These are phyloP conservation scores for Apodemia hepburni DNA, from an alignment of 2,888 invertebrate genomes.

Conservation along the genomic window DNA sequence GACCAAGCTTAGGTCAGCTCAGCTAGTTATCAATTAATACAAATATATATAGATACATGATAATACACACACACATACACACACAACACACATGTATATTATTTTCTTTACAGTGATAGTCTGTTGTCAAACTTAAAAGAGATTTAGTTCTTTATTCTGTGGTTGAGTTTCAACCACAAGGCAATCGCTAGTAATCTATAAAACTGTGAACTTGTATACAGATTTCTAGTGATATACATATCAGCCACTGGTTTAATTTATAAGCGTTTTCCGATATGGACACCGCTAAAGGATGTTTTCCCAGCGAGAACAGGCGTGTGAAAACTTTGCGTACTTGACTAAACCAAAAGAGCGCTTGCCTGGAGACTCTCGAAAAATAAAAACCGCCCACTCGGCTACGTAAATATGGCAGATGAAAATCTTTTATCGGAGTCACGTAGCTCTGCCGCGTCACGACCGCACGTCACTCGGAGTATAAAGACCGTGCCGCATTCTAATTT, in stretches of 20 bases:
- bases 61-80: no score
- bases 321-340: conserved; percentile 60
- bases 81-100: no score
- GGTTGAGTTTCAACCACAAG: no score
- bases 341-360: conserved; percentile 47
- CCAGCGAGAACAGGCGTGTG: conserved; percentile 64
- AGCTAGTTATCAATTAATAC: no score
- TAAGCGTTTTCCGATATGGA: conserved; percentile 9
- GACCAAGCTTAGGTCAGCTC: no score
- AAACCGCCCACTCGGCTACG: conserved; percentile 77
- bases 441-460: conserved; percentile 74
- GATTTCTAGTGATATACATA: not conserved
- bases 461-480: conserved; percentile 74
- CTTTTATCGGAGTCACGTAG: conserved; percentile 80
- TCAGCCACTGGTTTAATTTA: not conserved
- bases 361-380: conserved; percentile 72
- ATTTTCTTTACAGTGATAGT: no score
- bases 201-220: no score
- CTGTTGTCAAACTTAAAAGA: no score
- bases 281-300: conserved; percentile 42
- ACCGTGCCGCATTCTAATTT: conserved; percentile 75
- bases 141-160: no score
- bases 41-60: no score
- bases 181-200: no score
- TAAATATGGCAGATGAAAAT: conserved; percentile 80